Conservation (phyloP, 2,797 vertebrate genomes). For the Bradypodion ventrale region DNA sequence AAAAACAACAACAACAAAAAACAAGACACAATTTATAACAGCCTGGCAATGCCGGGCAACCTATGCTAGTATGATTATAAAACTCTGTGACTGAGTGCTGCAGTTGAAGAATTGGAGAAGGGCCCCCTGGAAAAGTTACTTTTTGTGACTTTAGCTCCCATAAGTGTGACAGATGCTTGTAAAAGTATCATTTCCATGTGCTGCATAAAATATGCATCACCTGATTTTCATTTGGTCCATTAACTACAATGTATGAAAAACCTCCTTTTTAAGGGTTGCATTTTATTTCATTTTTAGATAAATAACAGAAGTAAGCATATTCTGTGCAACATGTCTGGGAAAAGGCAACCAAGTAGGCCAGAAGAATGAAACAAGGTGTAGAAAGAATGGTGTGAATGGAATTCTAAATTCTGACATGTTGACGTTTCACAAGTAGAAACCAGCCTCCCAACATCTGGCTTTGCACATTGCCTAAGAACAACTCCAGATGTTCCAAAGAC, state of each 20-base stretch:
- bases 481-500: constrained; percentile 69
- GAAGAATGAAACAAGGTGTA: neutral
- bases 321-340: neutral
- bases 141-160: too few relatives aligned
- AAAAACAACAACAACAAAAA: too few relatives aligned
- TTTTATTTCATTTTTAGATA: neutral
- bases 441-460: constrained; percentile 67
- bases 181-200: too few relatives aligned
- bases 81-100: neutral
- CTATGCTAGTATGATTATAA: too few relatives aligned
- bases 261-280: neutral
- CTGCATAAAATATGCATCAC: too few relatives aligned
- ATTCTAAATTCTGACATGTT: constrained; percentile 51
- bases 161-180: too few relatives aligned
- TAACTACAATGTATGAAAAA: neutral
- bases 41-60: too few relatives aligned
- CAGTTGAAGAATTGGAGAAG: neutral
- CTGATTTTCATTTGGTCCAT: neutral
- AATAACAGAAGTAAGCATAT: neutral
- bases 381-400: constrained; percentile 17
- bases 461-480: constrained; percentile 56
- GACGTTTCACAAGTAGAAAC: constrained; percentile 57
- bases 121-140: neutral
- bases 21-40: too few relatives aligned
- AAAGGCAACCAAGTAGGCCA: neutral